Evolutionary conservation across 1,140 invertebrate genomes (phyloP).

Genomic region (Nebria ingens): DNA sequence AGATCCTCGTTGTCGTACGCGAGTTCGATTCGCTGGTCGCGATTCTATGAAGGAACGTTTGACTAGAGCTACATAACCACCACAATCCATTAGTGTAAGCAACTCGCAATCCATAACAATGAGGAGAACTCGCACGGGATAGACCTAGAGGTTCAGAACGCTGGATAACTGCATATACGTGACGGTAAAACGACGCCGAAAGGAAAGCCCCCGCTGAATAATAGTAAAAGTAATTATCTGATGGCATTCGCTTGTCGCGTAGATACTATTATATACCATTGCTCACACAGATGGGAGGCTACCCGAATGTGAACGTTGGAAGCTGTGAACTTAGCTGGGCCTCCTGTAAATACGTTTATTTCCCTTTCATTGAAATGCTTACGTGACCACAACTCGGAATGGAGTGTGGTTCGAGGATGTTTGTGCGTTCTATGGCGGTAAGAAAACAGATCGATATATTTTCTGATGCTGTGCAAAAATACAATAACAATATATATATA

Average conservation of each 20-base stretch:
- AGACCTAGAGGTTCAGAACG: too few relatives aligned
- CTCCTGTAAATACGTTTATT: constrained; percentile 4
- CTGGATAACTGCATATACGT: not conserved
- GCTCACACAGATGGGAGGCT: too few relatives aligned
- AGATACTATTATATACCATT: not conserved
- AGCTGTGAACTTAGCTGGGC: too few relatives aligned
- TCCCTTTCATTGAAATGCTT: constrained; percentile 6
- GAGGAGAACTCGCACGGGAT: not conserved
- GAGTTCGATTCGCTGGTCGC: too few relatives aligned
- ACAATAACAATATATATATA: too few relatives aligned
- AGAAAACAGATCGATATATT: constrained; percentile 3
- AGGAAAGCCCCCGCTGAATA: not conserved
- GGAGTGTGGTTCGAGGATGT: not conserved
- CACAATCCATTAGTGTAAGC: not conserved
- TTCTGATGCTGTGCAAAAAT: too few relatives aligned
- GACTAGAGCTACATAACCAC: not conserved
- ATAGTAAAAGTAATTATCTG: constrained; percentile 5
- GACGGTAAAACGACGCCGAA: not conserved
- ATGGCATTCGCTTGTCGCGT: constrained; percentile 3
- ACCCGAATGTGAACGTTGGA: too few relatives aligned
- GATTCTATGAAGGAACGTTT: too few relatives aligned
- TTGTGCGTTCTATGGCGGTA: not conserved
- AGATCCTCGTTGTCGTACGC: too few relatives aligned
- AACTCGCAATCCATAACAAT: constrained; percentile 5
- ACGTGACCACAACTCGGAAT: not conserved